Evolutionary conservation across 2,888 invertebrate genomes (phyloP).

Genomic region (Protonemura montana): DNA sequence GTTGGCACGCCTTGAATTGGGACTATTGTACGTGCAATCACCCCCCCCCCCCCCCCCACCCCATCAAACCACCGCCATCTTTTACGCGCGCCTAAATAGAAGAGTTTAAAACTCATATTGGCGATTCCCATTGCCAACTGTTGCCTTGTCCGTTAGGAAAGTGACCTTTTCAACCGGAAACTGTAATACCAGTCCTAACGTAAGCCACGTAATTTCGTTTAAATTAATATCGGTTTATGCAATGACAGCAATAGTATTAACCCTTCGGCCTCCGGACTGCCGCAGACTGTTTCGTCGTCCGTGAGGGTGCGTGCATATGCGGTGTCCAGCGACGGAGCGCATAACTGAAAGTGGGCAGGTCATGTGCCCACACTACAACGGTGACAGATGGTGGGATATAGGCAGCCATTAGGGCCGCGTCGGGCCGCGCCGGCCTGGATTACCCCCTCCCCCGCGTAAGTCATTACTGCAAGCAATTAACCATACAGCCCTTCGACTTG

Average conservation of each 20-base stretch:
- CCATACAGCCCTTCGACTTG: conserved; percentile 35
- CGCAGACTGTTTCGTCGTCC: neutral
- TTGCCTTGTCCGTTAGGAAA: too few species aligned
- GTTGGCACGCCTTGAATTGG: too few species aligned
- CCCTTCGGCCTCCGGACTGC: neutral
- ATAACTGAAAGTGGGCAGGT: neutral
- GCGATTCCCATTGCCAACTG: too few species aligned
- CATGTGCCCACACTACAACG: conserved; percentile 20
- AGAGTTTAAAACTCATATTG: too few species aligned
- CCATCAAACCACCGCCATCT: too few species aligned
- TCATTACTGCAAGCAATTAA: conserved; percentile 36
- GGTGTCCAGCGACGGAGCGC: neutral
- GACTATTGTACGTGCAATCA: too few species aligned
- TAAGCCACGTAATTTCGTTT: neutral
- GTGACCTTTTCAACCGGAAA: too few species aligned
- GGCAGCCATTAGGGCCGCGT: conserved; percentile 20
- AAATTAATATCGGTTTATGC: neutral
- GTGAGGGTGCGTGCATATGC: neutral
- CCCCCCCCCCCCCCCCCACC: too few species aligned
- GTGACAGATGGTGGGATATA: conserved; percentile 34
- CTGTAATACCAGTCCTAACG: too few species aligned
- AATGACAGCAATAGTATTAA: neutral
- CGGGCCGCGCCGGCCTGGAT: neutral
- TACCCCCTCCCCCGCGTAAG: conserved; percentile 27
- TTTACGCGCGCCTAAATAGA: too few species aligned